Base-by-base conservation (phyloP, 2,888 invertebrate species). In the Ferdinandea cuprea region DNA sequence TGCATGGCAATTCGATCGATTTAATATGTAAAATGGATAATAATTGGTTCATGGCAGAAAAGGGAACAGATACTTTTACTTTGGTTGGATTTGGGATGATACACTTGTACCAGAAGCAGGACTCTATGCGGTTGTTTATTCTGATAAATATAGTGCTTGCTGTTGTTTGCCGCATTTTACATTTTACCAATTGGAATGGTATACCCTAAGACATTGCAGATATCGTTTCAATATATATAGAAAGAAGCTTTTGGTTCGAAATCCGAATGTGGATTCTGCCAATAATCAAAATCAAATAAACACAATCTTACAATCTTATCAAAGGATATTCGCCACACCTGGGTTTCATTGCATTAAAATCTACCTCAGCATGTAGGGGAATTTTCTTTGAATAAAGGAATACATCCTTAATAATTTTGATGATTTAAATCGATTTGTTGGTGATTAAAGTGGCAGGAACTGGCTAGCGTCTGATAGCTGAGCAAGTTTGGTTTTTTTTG, bases 11-110 rank as follows among this genome's bases (percentile, higher is more conserved):
- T 74, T 73, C 66, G 54, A 79, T 79, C 79, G 79, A 79, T 79
- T 79, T 68, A 68, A 68, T 73, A 79, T 73, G 73, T 73, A 79
- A 79, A 79, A 79, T 61, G 66, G 66, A 73, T 73, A 73, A 65
- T 78, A 72, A 68, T 73, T 79, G 66, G 66, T 50, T 73, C 9
- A 37, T 44, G 66, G 52, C 37, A 30, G 40, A 48, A 56, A n/a
- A 61, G 54, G 69, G 17, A 21, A 48, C 37, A 61, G 42, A 79
- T 48, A 79, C 78, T 59, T 79, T 59, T 68, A 59, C 73, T 61
- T 61, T 42, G 46, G 66, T 54, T 61, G 44, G 54, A 11, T 30
- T n/a, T n/a, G n/a, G n/a, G 37, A 54, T 44, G 5, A 6, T 37
- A 13, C 37, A 3, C 13, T 7, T 40, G 17, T 17, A 28, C 48